Evolutionary conservation across 2,888 invertebrate species (phyloP).

Genomic region (Eupeodes luniger): DNA sequence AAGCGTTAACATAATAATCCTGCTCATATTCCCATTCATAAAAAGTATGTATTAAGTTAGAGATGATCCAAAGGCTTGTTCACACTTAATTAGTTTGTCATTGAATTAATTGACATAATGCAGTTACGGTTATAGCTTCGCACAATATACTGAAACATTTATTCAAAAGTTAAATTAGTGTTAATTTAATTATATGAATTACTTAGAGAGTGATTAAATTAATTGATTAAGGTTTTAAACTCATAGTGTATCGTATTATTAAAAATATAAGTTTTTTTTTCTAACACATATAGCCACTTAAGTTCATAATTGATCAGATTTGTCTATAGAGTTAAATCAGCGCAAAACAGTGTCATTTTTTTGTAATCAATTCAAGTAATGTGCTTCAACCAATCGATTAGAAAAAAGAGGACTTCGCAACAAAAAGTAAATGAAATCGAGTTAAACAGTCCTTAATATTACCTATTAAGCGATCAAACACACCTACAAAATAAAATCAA

Average conservation of each 20-base stretch:
- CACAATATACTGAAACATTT: background rate
- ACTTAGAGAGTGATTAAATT: background rate
- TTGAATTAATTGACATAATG: slow-evolving; percentile 22
- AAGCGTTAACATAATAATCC: background rate
- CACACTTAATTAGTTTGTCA: slow-evolving; percentile 26
- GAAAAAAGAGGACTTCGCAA: no score
- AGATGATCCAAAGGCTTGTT: slow-evolving; percentile 8
- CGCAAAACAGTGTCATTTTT: no score
- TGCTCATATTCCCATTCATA: background rate
- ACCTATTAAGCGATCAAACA: no score
- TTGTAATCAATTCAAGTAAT: no score
- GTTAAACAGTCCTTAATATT: no score
- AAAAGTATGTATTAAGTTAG: background rate
- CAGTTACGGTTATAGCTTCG: background rate
- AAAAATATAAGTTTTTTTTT: no score
- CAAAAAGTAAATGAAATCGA: no score
- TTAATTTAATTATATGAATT: background rate
- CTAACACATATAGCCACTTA: no score
- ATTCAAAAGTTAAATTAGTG: background rate
- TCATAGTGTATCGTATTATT: background rate
- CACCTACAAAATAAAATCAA: background rate
- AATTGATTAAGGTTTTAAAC: background rate
- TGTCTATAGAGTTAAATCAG: no score
- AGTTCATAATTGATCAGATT: no score
- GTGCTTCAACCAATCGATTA: no score